Evolutionary conservation across 2,797 vertebrate genomes (phyloP), one percentile per base, ranked within the genome.

Genomic region (Acanthurus tractus): DNA sequence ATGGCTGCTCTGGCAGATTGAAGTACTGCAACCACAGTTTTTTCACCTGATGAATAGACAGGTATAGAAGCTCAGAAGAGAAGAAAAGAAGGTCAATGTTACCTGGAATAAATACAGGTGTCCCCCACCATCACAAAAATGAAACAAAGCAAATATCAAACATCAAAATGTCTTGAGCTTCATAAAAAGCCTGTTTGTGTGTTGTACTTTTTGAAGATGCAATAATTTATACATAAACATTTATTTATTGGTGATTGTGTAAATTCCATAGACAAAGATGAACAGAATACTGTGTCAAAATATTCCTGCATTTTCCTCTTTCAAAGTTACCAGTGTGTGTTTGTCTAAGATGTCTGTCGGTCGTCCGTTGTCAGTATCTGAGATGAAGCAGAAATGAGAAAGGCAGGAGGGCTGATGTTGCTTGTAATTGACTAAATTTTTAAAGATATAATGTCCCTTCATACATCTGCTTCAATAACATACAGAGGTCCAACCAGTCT

Each of bases 1-100:
- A 73, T 67, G 59, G 73, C 63, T 52, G 52, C 49, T 13, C 23
- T 6, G 55, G 63, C 76, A 80, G 79, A 81, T 71, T 77, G 66
- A 70, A 83, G 75, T 56, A 75, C 42, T 78, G 63, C 36, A 62
- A 38, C 74, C 74, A 58, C 17, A 61, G 57, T 55, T 54, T 61
- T 70, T 7, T 77, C 62, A 42, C 10, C n/a, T 50, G 25, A 62
- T 71, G 49, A 86, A 74, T n/a, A 61, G 56, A 73, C 63, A n/a
- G n/a, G n/a, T n/a, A n/a, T n/a, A n/a, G n/a, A n/a, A n/a, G n/a
- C n/a, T n/a, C n/a, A n/a, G n/a, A 67, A 73, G 79, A 74, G 44
- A 20, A 65, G 8, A 2, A 23, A 71, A n/a, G n/a, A 76, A 72
- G 53, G 72, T 81, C 61, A 86, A 14, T 57, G 40, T 57, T 23